phyloP scores from a whole-genome alignment of 1,140 invertebrate species.

The Physella acuta region DNA sequence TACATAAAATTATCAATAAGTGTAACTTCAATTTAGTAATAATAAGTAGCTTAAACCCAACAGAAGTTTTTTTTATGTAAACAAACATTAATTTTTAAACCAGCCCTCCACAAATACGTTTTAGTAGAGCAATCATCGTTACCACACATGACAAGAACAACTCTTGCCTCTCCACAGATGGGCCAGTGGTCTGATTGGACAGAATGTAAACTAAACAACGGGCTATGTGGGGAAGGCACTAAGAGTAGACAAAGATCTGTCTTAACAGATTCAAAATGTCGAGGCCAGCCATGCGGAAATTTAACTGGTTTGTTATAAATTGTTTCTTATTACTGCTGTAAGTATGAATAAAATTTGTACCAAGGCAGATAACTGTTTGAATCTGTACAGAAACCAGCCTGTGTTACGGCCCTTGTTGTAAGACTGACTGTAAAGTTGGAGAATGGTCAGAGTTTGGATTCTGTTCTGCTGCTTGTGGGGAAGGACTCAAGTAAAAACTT shows the following conservation, averaged over 20 bases:
- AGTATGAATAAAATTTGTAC: too few relatives aligned
- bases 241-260: constrained; percentile 34
- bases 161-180: constrained; percentile 34
- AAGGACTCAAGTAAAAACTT: constrained; percentile 39
- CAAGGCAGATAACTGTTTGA: too few relatives aligned
- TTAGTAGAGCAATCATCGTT: too few relatives aligned
- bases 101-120: too few relatives aligned
- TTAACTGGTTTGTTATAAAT: too few relatives aligned
- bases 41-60: too few relatives aligned
- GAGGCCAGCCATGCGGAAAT: constrained; percentile 33
- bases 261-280: constrained; percentile 30
- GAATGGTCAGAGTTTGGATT: constrained; percentile 37
- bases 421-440: constrained; percentile 37
- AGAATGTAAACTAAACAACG: constrained; percentile 36
- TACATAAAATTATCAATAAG: too few relatives aligned
- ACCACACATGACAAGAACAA: too few relatives aligned
- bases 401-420: constrained; percentile 42
- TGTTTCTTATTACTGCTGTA: too few relatives aligned
- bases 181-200: constrained; percentile 39
- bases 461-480: constrained; percentile 41
- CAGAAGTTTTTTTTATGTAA: too few relatives aligned
- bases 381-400: constrained; percentile 24
- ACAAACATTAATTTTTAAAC: too few relatives aligned
- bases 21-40: too few relatives aligned
- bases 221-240: constrained; percentile 37